Percentiles rank a stretch among this genome's conserved stretches.
phyloP scores from a whole-genome alignment of 2,888 invertebrate species.

The Lochmaea capreae region DNA sequence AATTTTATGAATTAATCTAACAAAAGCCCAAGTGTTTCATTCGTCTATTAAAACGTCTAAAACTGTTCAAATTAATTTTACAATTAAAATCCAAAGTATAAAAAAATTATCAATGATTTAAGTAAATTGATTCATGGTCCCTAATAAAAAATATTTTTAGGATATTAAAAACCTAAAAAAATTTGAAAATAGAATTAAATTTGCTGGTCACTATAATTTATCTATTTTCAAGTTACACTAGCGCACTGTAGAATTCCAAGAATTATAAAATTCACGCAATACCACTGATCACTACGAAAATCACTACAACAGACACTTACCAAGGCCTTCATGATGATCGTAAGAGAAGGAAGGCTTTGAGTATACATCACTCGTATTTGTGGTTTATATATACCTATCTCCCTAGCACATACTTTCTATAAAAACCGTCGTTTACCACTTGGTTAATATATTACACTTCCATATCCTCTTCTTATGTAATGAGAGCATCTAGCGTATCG shows the following conservation, averaged over 20 bases:
- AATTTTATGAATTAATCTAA: too few relatives aligned
- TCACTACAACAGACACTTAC: conserved; percentile 57
- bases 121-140: too few relatives aligned
- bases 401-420: conserved; percentile 61
- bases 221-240: background rate
- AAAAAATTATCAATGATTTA: too few relatives aligned
- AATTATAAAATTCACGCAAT: conserved; percentile 5
- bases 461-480: conserved; percentile 58
- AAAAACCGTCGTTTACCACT: conserved; percentile 58
- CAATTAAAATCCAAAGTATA: too few relatives aligned
- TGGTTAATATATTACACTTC: conserved; percentile 60
- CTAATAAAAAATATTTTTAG: too few relatives aligned
- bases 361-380: conserved; percentile 51
- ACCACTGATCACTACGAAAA: conserved; percentile 37
- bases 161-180: too few relatives aligned
- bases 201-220: too few relatives aligned
- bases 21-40: too few relatives aligned
- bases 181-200: too few relatives aligned
- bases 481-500: conserved; percentile 45
- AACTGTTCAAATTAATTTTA: too few relatives aligned
- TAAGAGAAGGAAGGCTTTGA: conserved; percentile 65
- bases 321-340: conserved; percentile 63
- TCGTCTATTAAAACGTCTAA: too few relatives aligned
- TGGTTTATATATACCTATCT: conserved; percentile 60
- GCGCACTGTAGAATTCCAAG: conserved; percentile 16